phyloP scores from a whole-genome alignment of 2,113 vertebrate genomes.

The Lophotis ruficrista region DNA sequence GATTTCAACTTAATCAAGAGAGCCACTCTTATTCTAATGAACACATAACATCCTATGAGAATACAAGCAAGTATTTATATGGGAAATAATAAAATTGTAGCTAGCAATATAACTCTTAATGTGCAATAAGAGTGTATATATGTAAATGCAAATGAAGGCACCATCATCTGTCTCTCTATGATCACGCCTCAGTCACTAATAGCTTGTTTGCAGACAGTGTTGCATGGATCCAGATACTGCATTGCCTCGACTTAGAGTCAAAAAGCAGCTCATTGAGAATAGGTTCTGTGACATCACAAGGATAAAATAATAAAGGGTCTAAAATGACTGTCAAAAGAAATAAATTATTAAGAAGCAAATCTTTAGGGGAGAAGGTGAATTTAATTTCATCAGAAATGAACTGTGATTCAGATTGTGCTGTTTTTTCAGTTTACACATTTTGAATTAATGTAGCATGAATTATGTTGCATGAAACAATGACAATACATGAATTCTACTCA shows the following conservation, averaged over 20 bases:
- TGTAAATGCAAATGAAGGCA: not conserved
- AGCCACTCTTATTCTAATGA: not conserved
- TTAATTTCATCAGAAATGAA: not conserved
- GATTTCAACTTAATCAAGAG: slow-evolving; percentile 25
- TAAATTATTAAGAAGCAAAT: not conserved
- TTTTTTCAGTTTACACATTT: slow-evolving; percentile 21
- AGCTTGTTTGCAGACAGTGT: not conserved
- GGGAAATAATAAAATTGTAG: slow-evolving; percentile 23
- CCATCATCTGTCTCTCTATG: not conserved
- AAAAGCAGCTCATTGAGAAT: not conserved
- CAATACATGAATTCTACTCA: not conserved
- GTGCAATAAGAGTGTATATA: not conserved
- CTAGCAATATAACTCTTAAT: not conserved
- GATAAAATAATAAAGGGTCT: not conserved
- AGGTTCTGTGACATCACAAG: not conserved
- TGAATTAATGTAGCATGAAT: slow-evolving; percentile 38
- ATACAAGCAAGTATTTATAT: not conserved
- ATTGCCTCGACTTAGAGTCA: not conserved
- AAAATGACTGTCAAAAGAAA: not conserved
- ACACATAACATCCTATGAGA: not conserved
- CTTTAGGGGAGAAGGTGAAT: not conserved
- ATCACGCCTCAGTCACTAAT: not conserved
- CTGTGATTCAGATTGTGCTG: not conserved
- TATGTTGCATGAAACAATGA: slow-evolving; percentile 31
- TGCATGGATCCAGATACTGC: not conserved